Conservation (phyloP, 2,113 vertebrate genomes). For the Sorex araneus region DNA sequence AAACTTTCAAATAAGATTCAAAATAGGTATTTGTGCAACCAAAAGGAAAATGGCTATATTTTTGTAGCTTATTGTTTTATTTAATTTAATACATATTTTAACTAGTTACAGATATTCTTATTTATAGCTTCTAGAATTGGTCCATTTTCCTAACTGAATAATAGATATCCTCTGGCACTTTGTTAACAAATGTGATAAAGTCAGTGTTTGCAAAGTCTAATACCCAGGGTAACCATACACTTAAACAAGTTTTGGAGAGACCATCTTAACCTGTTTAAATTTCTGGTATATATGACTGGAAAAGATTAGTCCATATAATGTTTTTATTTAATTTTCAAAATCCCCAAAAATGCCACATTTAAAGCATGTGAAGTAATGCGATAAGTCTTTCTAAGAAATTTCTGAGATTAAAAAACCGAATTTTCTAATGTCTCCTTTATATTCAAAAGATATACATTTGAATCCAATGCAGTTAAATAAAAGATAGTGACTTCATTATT, state of each 20-base stretch:
- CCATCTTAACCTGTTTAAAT: background rate
- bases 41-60: background rate
- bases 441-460: slow-evolving; percentile 3
- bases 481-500: background rate
- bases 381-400: background rate
- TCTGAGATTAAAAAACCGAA: background rate
- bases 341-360: background rate
- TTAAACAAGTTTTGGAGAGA: background rate
- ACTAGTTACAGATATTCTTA: background rate
- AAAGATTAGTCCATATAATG: background rate
- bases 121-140: background rate
- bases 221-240: background rate
- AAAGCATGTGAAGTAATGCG: background rate
- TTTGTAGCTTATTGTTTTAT: background rate
- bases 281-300: background rate
- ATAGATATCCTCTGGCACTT: background rate
- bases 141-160: background rate
- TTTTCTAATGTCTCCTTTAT: slow-evolving; percentile 36
- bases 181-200: background rate
- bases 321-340: background rate
- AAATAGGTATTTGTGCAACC: background rate
- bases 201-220: background rate
- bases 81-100: background rate
- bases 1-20: slow-evolving; percentile 49
- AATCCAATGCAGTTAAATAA: background rate